Percentiles rank a stretch among this genome's conserved stretches.
These are phyloP conservation scores for Agriopis aurantiaria DNA, from an alignment of 2,888 invertebrate genomes.

Conservation along the genomic window DNA sequence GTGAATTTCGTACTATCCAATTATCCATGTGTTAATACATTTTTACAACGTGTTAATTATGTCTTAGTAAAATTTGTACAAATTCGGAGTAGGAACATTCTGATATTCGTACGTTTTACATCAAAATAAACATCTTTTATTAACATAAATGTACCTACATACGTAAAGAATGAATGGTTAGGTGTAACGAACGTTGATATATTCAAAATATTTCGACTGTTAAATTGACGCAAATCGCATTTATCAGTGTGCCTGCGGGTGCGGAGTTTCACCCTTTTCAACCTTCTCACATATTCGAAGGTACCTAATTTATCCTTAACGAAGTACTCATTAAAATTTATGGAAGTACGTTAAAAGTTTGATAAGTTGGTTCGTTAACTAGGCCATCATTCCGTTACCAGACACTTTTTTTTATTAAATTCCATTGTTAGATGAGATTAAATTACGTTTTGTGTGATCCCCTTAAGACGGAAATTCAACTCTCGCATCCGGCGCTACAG, in stretches of 20 bases:
- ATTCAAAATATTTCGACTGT: slow-evolving; percentile 57
- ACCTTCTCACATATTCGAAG: slow-evolving; percentile 23
- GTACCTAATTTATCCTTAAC: slow-evolving; percentile 35
- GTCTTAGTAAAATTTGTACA: no score
- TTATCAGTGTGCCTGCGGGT: slow-evolving; percentile 34
- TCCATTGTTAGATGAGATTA: slow-evolving; percentile 27
- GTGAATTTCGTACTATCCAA: no score
- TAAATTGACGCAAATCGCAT: slow-evolving; percentile 49
- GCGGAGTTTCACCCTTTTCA: slow-evolving; percentile 31
- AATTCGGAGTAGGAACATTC: no score
- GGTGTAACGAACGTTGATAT: slow-evolving; percentile 48
- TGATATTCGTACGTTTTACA: no score
- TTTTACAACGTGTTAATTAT: no score
- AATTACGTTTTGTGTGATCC: slow-evolving; percentile 6
- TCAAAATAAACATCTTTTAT: neutral
- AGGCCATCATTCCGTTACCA: slow-evolving; percentile 28
- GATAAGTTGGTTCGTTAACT: slow-evolving; percentile 34
- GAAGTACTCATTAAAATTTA: slow-evolving; percentile 33
- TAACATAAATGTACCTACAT: neutral
- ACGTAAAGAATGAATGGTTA: neutral
- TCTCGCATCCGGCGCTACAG: no score
- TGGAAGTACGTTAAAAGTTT: slow-evolving; percentile 36
- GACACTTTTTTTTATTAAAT: slow-evolving; percentile 28
- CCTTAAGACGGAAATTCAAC: slow-evolving; percentile 1
- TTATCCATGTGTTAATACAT: no score